These are phyloP conservation scores for Littorina saxatilis DNA, from an alignment of 1,140 invertebrate species.

Conservation along the genomic window DNA sequence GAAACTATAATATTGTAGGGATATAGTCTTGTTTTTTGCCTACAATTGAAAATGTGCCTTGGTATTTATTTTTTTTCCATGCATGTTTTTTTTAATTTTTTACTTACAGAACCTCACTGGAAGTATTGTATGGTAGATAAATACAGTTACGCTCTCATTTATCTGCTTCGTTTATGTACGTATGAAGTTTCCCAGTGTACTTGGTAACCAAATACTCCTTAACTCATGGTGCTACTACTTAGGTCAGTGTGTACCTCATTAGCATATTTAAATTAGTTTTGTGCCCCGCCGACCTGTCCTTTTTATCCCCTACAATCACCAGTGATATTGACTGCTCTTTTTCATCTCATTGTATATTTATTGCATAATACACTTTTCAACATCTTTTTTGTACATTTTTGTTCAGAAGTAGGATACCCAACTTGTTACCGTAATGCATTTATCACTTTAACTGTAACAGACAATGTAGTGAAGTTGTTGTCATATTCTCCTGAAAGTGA, in stretches of 20 bases:
- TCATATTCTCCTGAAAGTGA: not conserved
- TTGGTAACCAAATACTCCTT: slow-evolving; percentile 28
- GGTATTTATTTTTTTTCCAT: not conserved
- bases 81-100: not conserved
- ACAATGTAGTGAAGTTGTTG: not conserved
- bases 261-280: not conserved
- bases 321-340: not conserved
- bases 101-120: not conserved
- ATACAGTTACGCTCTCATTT: not conserved
- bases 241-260: not conserved
- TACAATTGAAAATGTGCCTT: not conserved
- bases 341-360: slow-evolving; percentile 8
- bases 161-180: not conserved
- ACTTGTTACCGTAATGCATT: not conserved
- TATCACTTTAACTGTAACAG: not conserved
- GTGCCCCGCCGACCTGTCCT: not conserved
- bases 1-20: too few species aligned
- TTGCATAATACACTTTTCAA: slow-evolving; percentile 23
- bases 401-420: not conserved
- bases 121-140: not conserved
- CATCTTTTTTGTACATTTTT: not conserved
- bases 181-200: slow-evolving; percentile 6
- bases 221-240: slow-evolving; percentile 19
- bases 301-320: not conserved
- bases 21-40: too few species aligned